A percentile compares a stretch with the other conserved stretches of the same genome.
Conservation (phyloP, 1,140 invertebrate genomes). For the Calosoma granatense region DNA sequence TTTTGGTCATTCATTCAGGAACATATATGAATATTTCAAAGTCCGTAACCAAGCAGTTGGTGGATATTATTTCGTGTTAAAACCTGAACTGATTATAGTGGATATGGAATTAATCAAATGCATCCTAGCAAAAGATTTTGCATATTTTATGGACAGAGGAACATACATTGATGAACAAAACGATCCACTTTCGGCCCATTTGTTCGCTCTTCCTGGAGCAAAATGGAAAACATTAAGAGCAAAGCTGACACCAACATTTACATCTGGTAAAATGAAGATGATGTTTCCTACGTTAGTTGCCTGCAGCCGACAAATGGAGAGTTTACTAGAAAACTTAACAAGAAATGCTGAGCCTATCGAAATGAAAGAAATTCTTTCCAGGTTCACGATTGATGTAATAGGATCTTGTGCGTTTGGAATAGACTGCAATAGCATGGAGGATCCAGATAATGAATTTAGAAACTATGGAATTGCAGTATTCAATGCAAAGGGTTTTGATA, state of each 20-base stretch:
- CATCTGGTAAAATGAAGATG: slow-evolving; percentile 36
- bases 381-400: slow-evolving; percentile 39
- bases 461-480: slow-evolving; percentile 1
- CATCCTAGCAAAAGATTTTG: slow-evolving; percentile 43
- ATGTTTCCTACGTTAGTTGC: slow-evolving; percentile 32
- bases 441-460: slow-evolving; percentile 31
- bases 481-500: not conserved
- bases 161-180: slow-evolving; percentile 35
- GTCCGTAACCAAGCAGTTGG: not conserved
- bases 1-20: not conserved
- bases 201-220: slow-evolving; percentile 18
- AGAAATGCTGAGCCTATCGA: slow-evolving; percentile 32
- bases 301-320: slow-evolving; percentile 4
- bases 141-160: slow-evolving; percentile 39
- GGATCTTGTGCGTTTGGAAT: slow-evolving; percentile 36
- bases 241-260: slow-evolving; percentile 39
- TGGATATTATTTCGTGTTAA: slow-evolving; percentile 31
- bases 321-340: slow-evolving; percentile 12
- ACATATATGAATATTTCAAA: not conserved
- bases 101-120: slow-evolving; percentile 37
- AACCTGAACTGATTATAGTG: slow-evolving; percentile 30
- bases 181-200: slow-evolving; percentile 40
- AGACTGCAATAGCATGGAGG: slow-evolving; percentile 30
- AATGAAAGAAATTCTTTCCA: slow-evolving; percentile 31
- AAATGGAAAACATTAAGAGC: slow-evolving; percentile 36